Conservation (phyloP, 2,888 invertebrate species). For the Eubasilissa splendida region DNA sequence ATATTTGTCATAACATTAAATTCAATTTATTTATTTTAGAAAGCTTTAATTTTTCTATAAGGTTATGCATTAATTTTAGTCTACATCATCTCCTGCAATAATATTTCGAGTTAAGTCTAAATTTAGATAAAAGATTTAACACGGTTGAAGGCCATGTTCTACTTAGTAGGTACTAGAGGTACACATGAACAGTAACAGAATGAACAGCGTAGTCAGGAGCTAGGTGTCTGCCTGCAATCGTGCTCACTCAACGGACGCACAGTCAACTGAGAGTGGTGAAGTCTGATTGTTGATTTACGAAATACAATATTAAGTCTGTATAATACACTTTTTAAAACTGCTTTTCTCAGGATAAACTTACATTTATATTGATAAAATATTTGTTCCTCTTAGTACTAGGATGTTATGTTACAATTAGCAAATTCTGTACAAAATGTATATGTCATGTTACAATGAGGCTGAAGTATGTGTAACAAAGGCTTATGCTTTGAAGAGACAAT, state of each 20-base stretch:
- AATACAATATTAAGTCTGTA: not conserved
- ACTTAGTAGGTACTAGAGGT: slow-evolving; percentile 56
- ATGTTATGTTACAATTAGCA: slow-evolving; percentile 44
- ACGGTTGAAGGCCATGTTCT: slow-evolving; percentile 48
- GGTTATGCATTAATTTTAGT: slow-evolving; percentile 59
- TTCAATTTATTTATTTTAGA: slow-evolving; percentile 58
- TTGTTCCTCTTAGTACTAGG: slow-evolving; percentile 45
- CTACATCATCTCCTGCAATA: slow-evolving; percentile 59
- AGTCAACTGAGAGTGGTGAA: slow-evolving; percentile 17
- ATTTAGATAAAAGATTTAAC: slow-evolving; percentile 58
- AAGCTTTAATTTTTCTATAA: slow-evolving; percentile 59
- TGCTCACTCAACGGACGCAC: slow-evolving; percentile 40
- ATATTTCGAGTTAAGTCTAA: slow-evolving; percentile 59
- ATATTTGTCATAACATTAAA: slow-evolving; percentile 59
- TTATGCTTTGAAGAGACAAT: slow-evolving; percentile 34
- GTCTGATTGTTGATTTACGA: slow-evolving; percentile 33
- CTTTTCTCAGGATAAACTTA: slow-evolving; percentile 22
- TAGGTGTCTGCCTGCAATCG: slow-evolving; percentile 28
- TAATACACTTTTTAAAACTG: slow-evolving; percentile 6
- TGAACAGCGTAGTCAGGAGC: slow-evolving; percentile 16
- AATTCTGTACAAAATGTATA: slow-evolving; percentile 47
- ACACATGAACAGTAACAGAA: not conserved
- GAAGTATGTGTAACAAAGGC: slow-evolving; percentile 40
- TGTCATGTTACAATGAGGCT: slow-evolving; percentile 46
- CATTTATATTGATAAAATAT: slow-evolving; percentile 36